These are phyloP conservation scores for Sinocyclocheilus anshuiensis DNA, from an alignment of 2,113 vertebrate species.

Conservation along the genomic window DNA sequence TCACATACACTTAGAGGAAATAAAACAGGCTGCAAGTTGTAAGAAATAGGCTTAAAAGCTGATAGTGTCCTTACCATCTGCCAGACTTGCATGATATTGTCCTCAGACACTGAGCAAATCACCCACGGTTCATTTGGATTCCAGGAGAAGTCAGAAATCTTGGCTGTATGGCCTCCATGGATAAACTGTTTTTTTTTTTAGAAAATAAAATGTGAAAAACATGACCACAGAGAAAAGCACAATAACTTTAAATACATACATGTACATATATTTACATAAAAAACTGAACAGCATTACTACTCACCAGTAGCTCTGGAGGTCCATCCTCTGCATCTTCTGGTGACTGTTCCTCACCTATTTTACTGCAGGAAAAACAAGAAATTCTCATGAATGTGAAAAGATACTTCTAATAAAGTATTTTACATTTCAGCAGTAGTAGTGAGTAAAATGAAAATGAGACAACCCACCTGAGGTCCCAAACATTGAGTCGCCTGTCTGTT, in stretches of 20 bases:
- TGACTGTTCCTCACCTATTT: constrained; percentile 98
- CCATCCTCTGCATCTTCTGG: constrained; percentile 98
- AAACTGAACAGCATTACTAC: not conserved
- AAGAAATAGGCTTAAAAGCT: not conserved
- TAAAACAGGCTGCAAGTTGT: not conserved
- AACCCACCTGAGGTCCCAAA: constrained; percentile 93
- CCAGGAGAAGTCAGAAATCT: constrained; percentile 99
- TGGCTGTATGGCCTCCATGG: constrained; percentile 96
- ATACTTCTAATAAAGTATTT: not conserved
- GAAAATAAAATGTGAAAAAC: constrained; percentile 1
- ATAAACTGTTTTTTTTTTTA: constrained; percentile 81
- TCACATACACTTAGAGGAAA: not conserved
- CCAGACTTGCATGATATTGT: constrained; percentile 99
- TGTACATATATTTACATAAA: not conserved
- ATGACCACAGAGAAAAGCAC: not conserved
- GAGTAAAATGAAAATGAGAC: not conserved
- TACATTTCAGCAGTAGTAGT: not conserved
- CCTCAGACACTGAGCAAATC: constrained; percentile 99
- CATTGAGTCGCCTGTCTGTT: constrained; percentile 94
- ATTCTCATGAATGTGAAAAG: not conserved
- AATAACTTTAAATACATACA: not conserved
- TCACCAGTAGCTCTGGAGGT: constrained; percentile 94
- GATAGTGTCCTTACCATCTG: constrained; percentile 84
- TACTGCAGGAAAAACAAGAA: constrained; percentile 71
- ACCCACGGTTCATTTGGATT: constrained; percentile 99